These are phyloP conservation scores for Psittacula cyanocephala DNA, from an alignment of 2,113 vertebrate species.

Conservation along the genomic window DNA sequence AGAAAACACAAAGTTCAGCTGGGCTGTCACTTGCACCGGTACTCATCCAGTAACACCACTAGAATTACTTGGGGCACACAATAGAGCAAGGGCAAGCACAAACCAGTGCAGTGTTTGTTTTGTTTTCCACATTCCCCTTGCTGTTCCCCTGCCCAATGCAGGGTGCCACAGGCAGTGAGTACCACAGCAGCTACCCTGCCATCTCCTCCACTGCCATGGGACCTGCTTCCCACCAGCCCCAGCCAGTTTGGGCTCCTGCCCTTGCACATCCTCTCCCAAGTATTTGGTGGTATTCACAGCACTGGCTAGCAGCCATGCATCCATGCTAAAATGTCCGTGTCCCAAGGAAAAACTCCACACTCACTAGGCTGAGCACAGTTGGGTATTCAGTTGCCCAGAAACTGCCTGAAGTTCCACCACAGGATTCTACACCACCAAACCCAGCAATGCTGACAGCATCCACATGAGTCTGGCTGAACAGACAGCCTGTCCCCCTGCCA, in stretches of 20 bases:
- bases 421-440: background rate
- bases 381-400: background rate
- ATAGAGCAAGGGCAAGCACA: fast-evolving
- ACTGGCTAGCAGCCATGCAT: background rate
- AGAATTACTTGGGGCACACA: background rate
- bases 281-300: background rate
- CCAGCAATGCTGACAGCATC: background rate
- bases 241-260: background rate
- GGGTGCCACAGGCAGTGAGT: fast-evolving
- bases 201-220: fast-evolving
- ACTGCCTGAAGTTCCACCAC: background rate
- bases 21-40: background rate
- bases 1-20: background rate
- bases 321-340: background rate
- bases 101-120: background rate
- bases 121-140: fast-evolving
- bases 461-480: background rate
- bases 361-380: background rate
- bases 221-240: background rate
- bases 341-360: background rate
- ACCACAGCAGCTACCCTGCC: background rate
- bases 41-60: background rate
- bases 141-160: fast-evolving
- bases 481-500: background rate
- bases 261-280: background rate